Evolutionary conservation across 2,113 vertebrate species (phyloP).

Genomic region (Tetraodon nigroviridis): DNA sequence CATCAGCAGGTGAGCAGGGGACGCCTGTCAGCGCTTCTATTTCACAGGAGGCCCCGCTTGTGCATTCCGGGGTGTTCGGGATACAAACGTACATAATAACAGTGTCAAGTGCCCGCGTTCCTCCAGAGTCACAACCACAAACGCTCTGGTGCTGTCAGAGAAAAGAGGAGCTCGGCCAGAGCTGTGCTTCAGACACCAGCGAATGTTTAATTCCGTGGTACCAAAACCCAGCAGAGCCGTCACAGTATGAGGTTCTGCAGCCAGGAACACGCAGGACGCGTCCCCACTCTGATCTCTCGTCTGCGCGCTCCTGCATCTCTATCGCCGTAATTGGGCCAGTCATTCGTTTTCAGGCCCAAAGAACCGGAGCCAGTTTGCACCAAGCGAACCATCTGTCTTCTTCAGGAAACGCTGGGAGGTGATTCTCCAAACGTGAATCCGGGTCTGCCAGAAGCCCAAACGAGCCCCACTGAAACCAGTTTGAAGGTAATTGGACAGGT

Average conservation of each 20-base stretch:
- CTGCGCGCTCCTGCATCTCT: not conserved
- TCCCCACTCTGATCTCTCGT: not conserved
- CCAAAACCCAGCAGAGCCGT: not conserved
- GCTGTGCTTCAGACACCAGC: not conserved
- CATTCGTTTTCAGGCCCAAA: not conserved
- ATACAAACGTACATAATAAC: conserved; percentile 19
- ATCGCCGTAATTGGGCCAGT: not conserved
- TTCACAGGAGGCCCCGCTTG: conserved; percentile 38
- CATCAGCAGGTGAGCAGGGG: conserved; percentile 60
- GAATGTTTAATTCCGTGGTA: no score
- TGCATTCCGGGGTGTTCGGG: conserved; percentile 32
- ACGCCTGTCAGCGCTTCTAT: conserved; percentile 57
- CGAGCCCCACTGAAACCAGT: conserved; percentile 16
- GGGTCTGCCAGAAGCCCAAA: not conserved
- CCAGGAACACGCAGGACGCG: not conserved
- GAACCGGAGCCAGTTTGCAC: conserved; percentile 2
- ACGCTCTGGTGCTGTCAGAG: not conserved
- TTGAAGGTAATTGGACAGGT: conserved; percentile 8
- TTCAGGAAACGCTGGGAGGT: conserved; percentile 1
- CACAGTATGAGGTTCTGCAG: not conserved
- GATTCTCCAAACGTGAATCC: no score
- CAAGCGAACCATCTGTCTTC: conserved; percentile 16
- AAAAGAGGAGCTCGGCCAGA: not conserved
- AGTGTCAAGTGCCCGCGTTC: conserved; percentile 18
- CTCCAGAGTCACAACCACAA: conserved; percentile 13